phyloP scores from a whole-genome alignment of 1,140 invertebrate species.

The Diabrotica undecimpunctata region DNA sequence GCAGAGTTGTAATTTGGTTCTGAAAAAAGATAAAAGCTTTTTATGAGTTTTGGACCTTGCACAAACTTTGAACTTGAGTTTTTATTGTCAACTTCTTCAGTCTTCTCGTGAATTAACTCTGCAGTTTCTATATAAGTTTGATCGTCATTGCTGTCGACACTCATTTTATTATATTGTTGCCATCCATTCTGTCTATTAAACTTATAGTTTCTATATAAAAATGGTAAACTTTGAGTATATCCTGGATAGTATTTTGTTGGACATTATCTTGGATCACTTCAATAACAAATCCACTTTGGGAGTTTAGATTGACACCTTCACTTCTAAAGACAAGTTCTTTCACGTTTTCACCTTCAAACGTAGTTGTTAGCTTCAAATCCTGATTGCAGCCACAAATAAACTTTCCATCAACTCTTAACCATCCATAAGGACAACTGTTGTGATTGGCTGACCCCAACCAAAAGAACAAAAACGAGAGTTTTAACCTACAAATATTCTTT shows the following conservation, averaged over 20 bases:
- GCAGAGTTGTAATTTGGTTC: slow-evolving; percentile 21
- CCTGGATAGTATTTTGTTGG: slow-evolving; percentile 38
- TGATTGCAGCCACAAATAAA: slow-evolving; percentile 56
- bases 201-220: too few relatives aligned
- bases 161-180: background rate
- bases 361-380: slow-evolving; percentile 47
- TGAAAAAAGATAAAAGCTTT: slow-evolving; percentile 38
- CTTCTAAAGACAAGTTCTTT: slow-evolving; percentile 46
- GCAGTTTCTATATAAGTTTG: slow-evolving; percentile 17
- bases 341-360: slow-evolving; percentile 34
- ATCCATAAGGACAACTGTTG: slow-evolving; percentile 49
- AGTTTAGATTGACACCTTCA: slow-evolving; percentile 24
- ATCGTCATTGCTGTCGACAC: background rate
- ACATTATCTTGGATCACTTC: slow-evolving; percentile 56
- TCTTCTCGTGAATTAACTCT: slow-evolving; percentile 28
- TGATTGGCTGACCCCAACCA: slow-evolving; percentile 49
- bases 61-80: too few relatives aligned
- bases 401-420: slow-evolving; percentile 55
- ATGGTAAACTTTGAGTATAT: background rate
- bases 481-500: slow-evolving; percentile 50
- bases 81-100: slow-evolving; percentile 7
- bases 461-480: slow-evolving; percentile 56
- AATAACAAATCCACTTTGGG: slow-evolving; percentile 51
- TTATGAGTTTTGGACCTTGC: slow-evolving; percentile 20
- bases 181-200: slow-evolving; percentile 18